These are phyloP conservation scores for Pygoscelis adeliae DNA, from an alignment of 2,113 vertebrate species.

Conservation along the genomic window DNA sequence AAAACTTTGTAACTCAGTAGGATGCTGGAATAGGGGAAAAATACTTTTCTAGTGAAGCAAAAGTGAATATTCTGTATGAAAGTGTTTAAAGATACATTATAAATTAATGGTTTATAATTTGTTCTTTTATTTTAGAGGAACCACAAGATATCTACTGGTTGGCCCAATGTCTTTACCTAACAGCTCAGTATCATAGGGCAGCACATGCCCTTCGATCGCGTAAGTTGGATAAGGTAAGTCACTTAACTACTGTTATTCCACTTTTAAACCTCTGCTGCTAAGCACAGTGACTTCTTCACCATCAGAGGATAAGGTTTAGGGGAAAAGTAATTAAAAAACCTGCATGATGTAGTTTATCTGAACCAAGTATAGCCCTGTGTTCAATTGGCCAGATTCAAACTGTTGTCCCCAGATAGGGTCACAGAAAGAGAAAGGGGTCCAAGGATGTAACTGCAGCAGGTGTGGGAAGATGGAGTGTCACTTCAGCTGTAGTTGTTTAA, in stretches of 20 bases:
- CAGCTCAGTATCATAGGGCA: slow-evolving; percentile 96
- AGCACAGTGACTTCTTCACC: background rate
- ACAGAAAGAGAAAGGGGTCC: background rate
- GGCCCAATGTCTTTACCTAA: slow-evolving; percentile 96
- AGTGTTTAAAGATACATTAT: background rate
- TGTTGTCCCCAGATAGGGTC: background rate
- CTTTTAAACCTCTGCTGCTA: background rate
- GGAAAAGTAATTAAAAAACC: background rate
- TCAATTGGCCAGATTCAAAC: accelerated
- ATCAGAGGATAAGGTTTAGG: background rate
- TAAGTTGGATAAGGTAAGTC: slow-evolving; percentile 92
- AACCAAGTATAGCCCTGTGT: background rate
- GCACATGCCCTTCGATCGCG: slow-evolving; percentile 94
- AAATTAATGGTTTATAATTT: background rate
- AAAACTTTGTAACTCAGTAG: background rate
- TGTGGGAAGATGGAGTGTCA: background rate
- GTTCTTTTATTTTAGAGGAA: slow-evolving; percentile 78
- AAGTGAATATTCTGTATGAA: background rate
- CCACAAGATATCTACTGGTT: slow-evolving; percentile 98
- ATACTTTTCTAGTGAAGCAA: background rate
- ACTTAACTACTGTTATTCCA: background rate
- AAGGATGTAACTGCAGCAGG: background rate
- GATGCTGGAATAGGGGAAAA: background rate
- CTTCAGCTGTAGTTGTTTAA: background rate
- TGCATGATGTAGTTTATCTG: background rate